These are phyloP conservation scores for Chrysoperla carnea DNA, from an alignment of 1,140 invertebrate species.

Conservation along the genomic window DNA sequence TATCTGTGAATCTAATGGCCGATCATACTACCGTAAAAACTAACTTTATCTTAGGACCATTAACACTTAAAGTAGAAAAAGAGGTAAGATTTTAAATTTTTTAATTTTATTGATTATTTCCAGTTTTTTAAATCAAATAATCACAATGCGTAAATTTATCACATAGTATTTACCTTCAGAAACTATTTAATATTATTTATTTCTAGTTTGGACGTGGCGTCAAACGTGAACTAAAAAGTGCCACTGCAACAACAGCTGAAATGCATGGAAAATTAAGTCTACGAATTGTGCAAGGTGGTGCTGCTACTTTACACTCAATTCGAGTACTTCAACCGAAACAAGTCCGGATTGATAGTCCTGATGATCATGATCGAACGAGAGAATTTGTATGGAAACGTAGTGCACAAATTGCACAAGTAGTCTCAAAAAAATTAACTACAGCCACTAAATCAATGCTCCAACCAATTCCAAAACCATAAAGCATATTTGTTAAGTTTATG, in stretches of 20 bases:
- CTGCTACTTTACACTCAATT: slow-evolving; percentile 61
- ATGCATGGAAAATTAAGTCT: slow-evolving; percentile 64
- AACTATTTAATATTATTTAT: slow-evolving; percentile 1
- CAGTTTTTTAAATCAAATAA: not conserved
- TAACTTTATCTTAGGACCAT: slow-evolving; percentile 58
- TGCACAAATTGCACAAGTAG: slow-evolving; percentile 60
- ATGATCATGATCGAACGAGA: slow-evolving; percentile 63
- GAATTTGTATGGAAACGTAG: slow-evolving; percentile 67
- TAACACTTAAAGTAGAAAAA: slow-evolving; percentile 63
- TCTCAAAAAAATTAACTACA: slow-evolving; percentile 56
- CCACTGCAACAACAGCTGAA: slow-evolving; percentile 67
- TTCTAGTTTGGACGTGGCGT: slow-evolving; percentile 50
- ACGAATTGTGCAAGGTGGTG: slow-evolving; percentile 53
- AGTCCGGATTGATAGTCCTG: slow-evolving; percentile 60
- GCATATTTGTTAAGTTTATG: not conserved
- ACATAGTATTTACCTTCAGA: not conserved
- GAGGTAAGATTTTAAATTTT: slow-evolving; percentile 32
- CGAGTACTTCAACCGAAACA: slow-evolving; percentile 71
- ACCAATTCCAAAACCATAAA: slow-evolving; percentile 20
- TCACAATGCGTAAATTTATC: not conserved
- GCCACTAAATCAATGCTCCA: slow-evolving; percentile 59
- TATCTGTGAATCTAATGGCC: slow-evolving; percentile 57
- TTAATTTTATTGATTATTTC: too few relatives aligned
- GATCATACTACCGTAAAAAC: slow-evolving; percentile 64
- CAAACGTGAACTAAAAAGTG: slow-evolving; percentile 58